Conservation (phyloP, 2,113 vertebrate species). For the Pseudonaja textilis region DNA sequence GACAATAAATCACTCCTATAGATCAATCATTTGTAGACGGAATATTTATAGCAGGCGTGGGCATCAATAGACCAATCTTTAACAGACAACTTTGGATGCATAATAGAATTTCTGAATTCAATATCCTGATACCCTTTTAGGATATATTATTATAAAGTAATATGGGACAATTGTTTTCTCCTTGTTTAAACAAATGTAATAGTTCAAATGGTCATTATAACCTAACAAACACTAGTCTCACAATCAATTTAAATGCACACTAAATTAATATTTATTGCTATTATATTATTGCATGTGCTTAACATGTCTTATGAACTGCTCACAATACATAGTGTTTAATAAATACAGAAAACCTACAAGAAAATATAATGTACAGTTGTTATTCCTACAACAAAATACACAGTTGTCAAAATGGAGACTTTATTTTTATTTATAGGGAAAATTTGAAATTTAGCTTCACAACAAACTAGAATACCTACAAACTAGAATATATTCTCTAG, state of each 20-base stretch:
- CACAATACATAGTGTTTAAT: not conserved
- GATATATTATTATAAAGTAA: not conserved
- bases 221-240: not conserved
- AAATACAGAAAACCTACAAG: not conserved
- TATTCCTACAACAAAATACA: not conserved
- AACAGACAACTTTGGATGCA: not conserved
- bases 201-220: not conserved
- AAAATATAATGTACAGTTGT: not conserved
- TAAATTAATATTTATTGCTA: not conserved
- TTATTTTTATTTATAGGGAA: not conserved
- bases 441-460: not conserved
- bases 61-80: constrained; percentile 15
- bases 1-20: constrained; percentile 26
- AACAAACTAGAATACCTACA: not conserved
- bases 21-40: constrained; percentile 7
- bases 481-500: not conserved
- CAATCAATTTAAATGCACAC: not conserved
- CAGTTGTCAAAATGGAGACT: not conserved
- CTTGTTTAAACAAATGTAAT: not conserved
- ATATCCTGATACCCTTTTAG: constrained; percentile 21
- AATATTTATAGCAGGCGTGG: not conserved
- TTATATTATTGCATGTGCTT: not conserved
- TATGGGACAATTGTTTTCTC: not conserved
- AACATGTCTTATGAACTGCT: not conserved
- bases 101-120: constrained; percentile 9